phyloP scores from a whole-genome alignment of 2,797 vertebrate species.

The Pseudocheirus occidentalis region DNA sequence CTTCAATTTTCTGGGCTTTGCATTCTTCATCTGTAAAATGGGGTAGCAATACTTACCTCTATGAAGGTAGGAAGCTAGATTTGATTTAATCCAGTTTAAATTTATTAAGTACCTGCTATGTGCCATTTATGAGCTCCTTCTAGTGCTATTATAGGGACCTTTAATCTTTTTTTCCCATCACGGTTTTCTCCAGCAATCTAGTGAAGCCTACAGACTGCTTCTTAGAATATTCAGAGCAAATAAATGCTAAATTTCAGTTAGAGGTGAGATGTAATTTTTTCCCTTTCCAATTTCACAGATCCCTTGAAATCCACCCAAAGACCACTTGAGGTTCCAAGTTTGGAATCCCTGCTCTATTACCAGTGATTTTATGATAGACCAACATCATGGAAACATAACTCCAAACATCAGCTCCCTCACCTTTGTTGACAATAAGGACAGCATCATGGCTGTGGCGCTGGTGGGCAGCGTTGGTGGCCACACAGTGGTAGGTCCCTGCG shows the following conservation, averaged over 20 bases:
- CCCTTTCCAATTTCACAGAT: background rate
- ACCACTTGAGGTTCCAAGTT: background rate
- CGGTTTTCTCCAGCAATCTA: background rate
- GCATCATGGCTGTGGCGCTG: slow-evolving; percentile 91
- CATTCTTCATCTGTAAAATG: background rate
- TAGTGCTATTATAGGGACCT: background rate
- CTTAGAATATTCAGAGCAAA: background rate
- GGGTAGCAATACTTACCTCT: background rate
- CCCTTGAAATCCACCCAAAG: background rate
- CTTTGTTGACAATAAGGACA: slow-evolving; percentile 89
- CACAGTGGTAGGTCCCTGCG: slow-evolving; percentile 91
- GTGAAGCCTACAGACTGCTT: background rate
- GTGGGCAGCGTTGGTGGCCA: slow-evolving; percentile 89
- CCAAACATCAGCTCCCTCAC: slow-evolving; percentile 76
- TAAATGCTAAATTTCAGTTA: background rate
- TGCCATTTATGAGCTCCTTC: background rate
- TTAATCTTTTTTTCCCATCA: background rate
- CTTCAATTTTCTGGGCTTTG: background rate
- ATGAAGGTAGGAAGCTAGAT: background rate
- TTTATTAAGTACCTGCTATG: background rate
- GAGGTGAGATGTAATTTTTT: background rate
- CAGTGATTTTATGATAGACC: background rate
- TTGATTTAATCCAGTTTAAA: background rate
- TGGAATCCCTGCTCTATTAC: background rate
- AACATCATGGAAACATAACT: background rate